Conservation (phyloP, 2,113 vertebrate genomes). For the Panurus biarmicus region DNA sequence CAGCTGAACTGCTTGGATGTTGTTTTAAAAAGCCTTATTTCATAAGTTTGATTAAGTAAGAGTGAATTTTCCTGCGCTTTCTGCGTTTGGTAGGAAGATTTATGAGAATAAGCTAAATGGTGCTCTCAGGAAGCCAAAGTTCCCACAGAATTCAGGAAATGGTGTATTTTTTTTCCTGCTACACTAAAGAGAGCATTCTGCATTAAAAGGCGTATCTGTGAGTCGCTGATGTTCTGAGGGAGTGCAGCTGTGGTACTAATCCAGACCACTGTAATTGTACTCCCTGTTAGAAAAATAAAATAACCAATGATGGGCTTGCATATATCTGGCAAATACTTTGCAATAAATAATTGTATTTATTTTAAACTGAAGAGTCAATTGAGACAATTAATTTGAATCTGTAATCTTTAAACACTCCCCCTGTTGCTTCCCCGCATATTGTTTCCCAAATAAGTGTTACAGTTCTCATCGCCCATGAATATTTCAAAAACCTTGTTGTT, state of each 20-base stretch:
- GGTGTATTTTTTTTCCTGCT: constrained; percentile 7
- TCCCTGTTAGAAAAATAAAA: constrained; percentile 5
- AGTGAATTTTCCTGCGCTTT: constrained; percentile 37
- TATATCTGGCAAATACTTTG: not conserved
- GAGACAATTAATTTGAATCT: not conserved
- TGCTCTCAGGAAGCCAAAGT: constrained; percentile 53
- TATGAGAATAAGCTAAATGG: constrained; percentile 53
- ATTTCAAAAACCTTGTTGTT: not conserved
- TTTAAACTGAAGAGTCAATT: not conserved
- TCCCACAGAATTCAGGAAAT: constrained; percentile 66
- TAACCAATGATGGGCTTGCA: not conserved
- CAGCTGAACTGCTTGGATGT: not conserved
- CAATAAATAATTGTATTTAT: not conserved
- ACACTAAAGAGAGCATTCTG: constrained; percentile 32
- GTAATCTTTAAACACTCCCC: not conserved
- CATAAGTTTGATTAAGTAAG: constrained; percentile 43
- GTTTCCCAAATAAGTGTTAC: not conserved
- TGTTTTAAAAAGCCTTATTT: not conserved
- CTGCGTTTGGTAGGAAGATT: constrained; percentile 54
- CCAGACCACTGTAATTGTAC: constrained; percentile 21
- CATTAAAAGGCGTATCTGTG: constrained; percentile 49
- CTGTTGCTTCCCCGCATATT: not conserved
- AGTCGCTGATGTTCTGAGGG: constrained; percentile 51
- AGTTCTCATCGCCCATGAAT: not conserved
- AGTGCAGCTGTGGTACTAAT: constrained; percentile 47